These are phyloP conservation scores for Cirrhinus mrigala DNA, from an alignment of 2,797 vertebrate species.

Conservation along the genomic window DNA sequence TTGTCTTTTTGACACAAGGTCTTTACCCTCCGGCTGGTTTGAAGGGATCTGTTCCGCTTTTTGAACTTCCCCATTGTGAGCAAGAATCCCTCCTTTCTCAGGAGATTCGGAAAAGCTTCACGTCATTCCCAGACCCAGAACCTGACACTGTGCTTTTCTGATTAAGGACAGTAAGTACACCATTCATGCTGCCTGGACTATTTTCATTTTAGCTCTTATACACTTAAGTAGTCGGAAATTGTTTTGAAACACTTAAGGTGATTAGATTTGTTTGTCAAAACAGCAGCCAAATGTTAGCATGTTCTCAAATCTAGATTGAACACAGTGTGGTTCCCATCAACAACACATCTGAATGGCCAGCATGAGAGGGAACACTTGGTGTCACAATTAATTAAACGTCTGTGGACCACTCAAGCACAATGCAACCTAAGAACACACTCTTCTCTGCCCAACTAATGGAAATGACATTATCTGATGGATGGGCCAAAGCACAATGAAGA, in stretches of 20 bases:
- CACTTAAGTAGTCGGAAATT: not conserved
- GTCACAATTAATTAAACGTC: constrained; percentile 24
- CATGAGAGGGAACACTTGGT: not conserved
- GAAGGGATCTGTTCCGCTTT: constrained; percentile 59
- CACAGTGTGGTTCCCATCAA: not conserved
- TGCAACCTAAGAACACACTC: constrained; percentile 11
- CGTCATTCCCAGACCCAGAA: constrained; percentile 68
- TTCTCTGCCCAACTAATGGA: constrained; percentile 29
- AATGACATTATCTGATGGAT: constrained; percentile 32
- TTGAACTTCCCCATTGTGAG: constrained; percentile 62
- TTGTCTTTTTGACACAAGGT: constrained; percentile 63
- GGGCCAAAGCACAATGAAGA: not conserved
- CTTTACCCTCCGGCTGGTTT: constrained; percentile 59
- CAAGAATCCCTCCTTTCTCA: constrained; percentile 63
- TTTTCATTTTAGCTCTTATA: not conserved
- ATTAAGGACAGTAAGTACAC: constrained; percentile 57
- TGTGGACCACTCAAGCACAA: constrained; percentile 1
- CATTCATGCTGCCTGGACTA: not conserved
- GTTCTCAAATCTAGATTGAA: not conserved
- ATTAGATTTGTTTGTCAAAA: not conserved
- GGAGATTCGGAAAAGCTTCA: constrained; percentile 65
- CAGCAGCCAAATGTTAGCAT: not conserved
- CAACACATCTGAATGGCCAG: constrained; percentile 1
- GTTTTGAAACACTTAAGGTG: not conserved
- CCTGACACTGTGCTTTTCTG: constrained; percentile 79